phyloP scores from a whole-genome alignment of 2,797 vertebrate genomes.

The Gambelia wislizenii region DNA sequence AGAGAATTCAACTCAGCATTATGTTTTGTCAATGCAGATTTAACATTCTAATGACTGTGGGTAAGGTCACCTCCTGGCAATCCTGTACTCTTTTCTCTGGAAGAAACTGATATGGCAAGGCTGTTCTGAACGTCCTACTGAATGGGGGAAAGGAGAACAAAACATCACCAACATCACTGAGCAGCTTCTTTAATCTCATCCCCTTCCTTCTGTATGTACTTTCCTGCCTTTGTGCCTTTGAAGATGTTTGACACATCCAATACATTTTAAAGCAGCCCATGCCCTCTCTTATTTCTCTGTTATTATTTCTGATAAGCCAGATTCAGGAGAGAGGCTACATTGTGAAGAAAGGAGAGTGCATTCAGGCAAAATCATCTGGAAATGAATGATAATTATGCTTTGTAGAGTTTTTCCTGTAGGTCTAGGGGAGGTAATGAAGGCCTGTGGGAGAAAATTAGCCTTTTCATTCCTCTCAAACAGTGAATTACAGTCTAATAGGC shows the following conservation, averaged over 20 bases:
- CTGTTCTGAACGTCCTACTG: not conserved
- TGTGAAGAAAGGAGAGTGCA: slow-evolving; percentile 33
- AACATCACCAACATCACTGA: not conserved
- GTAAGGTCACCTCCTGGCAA: not conserved
- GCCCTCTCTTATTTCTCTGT: slow-evolving; percentile 27
- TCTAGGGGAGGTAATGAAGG: slow-evolving; percentile 30
- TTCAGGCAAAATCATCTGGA: slow-evolving; percentile 32
- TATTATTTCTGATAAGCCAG: slow-evolving; percentile 19
- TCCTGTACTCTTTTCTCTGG: not conserved
- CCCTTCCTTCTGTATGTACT: slow-evolving; percentile 14
- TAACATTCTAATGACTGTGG: not conserved
- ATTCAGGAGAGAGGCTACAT: slow-evolving; percentile 25
- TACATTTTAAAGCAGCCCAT: slow-evolving; percentile 16
- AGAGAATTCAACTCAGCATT: not conserved
- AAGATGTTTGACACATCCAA: not conserved
- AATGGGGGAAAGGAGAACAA: not conserved
- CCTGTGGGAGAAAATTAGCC: slow-evolving; percentile 1
- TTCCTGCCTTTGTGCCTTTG: slow-evolving; percentile 3
- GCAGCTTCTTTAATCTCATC: slow-evolving; percentile 1
- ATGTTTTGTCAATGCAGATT: not conserved
- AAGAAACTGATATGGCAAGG: slow-evolving; percentile 10
- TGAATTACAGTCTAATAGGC: not conserved
- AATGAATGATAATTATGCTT: not conserved
- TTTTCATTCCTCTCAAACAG: not conserved
- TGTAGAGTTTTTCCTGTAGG: slow-evolving; percentile 28